A percentile compares a stretch with the other conserved stretches of the same genome.
Conservation (phyloP, 1,140 invertebrate species). For the Archivesica marissinica region DNA sequence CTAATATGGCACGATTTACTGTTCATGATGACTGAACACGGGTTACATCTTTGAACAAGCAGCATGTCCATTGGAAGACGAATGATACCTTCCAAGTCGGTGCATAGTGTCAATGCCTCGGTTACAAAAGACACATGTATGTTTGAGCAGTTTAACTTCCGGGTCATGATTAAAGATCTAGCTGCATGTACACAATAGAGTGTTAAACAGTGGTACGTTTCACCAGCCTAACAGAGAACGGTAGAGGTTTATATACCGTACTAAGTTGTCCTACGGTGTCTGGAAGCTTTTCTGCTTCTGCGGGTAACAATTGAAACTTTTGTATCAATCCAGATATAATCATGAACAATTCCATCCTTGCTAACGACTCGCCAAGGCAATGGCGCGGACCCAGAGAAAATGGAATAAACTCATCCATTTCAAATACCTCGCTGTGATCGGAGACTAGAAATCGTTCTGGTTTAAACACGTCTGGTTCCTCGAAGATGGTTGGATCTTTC, state of each 20-base stretch:
- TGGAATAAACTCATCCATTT: constrained; percentile 59
- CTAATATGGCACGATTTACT: too few species aligned
- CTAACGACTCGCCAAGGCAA: constrained; percentile 67
- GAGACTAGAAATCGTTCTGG: constrained; percentile 86
- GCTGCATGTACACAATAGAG: too few species aligned
- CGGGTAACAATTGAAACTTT: constrained; percentile 4
- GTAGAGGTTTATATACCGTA: constrained; percentile 4
- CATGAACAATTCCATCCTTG: constrained; percentile 66
- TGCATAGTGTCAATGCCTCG: too few species aligned
- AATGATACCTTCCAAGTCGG: too few species aligned
- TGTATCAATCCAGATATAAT: not conserved
- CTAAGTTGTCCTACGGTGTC: not conserved
- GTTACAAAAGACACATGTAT: too few species aligned
- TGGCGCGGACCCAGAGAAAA: constrained; percentile 63
- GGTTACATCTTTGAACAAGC: too few species aligned
- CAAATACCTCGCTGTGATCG: constrained; percentile 33
- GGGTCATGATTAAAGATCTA: too few species aligned
- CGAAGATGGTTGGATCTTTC: constrained; percentile 85
- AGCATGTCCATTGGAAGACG: too few species aligned
- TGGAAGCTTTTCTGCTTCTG: not conserved
- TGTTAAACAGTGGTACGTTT: too few species aligned
- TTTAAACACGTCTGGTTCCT: constrained; percentile 88
- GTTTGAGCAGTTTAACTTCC: too few species aligned
- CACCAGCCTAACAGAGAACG: not conserved
- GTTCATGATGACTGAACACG: too few species aligned